A percentile compares a stretch with the other conserved stretches of the same genome.
Evolutionary conservation across 1,140 invertebrate species (phyloP).

Genomic region (Melitaea cinxia): DNA sequence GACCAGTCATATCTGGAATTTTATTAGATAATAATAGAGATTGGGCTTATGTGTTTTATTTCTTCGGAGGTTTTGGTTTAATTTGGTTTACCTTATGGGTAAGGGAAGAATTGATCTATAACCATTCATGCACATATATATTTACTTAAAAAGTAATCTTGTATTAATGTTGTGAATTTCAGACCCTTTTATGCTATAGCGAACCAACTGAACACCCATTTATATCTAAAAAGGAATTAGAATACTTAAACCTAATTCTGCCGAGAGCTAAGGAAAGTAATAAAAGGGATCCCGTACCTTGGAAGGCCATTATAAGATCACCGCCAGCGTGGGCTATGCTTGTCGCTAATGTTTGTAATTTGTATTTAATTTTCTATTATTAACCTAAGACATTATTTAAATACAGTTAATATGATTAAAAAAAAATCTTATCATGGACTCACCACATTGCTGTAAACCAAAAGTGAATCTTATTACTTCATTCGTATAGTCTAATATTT

Average conservation of each 20-base stretch:
- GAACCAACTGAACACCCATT: constrained; percentile 91
- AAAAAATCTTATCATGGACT: too few species aligned
- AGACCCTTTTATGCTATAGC: constrained; percentile 86
- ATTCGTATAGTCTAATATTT: too few species aligned
- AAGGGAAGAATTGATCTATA: too few species aligned
- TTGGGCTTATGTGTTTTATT: constrained; percentile 90
- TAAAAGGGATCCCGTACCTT: constrained; percentile 83
- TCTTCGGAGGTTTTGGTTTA: constrained; percentile 88
- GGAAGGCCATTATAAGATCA: constrained; percentile 88
- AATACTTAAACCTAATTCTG: constrained; percentile 86
- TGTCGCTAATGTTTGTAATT: constrained; percentile 77
- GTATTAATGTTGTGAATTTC: too few species aligned
- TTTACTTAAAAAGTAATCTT: too few species aligned
- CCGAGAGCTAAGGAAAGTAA: constrained; percentile 67
- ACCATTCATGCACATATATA: too few species aligned
- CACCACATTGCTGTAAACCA: too few species aligned
- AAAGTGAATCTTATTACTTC: too few species aligned
- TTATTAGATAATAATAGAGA: constrained; percentile 84
- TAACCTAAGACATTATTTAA: too few species aligned
- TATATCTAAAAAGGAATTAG: constrained; percentile 89
- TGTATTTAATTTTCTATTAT: neutral
- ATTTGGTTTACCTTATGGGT: constrained; percentile 88
- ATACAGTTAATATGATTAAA: too few species aligned
- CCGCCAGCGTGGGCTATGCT: constrained; percentile 88
- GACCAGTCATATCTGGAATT: constrained; percentile 86